Conservation (phyloP, 2,888 invertebrate genomes). For the Troides helena region DNA sequence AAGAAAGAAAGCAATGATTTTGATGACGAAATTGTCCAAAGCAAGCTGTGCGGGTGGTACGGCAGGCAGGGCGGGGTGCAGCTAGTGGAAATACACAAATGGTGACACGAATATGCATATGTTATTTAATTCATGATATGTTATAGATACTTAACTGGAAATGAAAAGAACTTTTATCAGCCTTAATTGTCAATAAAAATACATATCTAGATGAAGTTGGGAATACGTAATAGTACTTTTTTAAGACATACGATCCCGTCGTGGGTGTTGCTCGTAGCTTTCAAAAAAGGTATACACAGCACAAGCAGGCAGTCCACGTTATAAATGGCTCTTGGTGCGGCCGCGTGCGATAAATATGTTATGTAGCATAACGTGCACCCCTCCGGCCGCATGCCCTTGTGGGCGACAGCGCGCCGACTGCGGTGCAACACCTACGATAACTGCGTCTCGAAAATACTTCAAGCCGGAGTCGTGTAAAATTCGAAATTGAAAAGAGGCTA, state of each 20-base stretch:
- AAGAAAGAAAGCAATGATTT: too few species aligned
- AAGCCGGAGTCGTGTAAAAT: conserved; percentile 22
- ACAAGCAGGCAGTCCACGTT: background rate
- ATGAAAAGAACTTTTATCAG: too few species aligned
- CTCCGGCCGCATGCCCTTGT: background rate
- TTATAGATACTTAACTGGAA: too few species aligned
- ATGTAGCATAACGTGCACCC: background rate
- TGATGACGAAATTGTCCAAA: too few species aligned
- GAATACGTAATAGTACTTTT: too few species aligned
- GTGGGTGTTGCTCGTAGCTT: background rate
- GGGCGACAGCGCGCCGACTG: conserved; percentile 8
- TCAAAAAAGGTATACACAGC: background rate
- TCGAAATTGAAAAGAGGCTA: conserved; percentile 41
- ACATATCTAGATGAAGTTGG: too few species aligned
- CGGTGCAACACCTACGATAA: conserved; percentile 21
- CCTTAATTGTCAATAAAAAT: too few species aligned
- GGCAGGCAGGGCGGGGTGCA: too few species aligned
- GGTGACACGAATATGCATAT: too few species aligned
- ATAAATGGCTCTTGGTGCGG: background rate
- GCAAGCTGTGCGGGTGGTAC: too few species aligned
- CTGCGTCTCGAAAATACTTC: conserved; percentile 15
- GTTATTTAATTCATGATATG: too few species aligned
- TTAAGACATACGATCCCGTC: background rate
- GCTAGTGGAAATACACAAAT: too few species aligned
- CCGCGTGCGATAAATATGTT: conserved; percentile 7